A percentile compares a stretch with the other conserved stretches of the same genome.
Conservation (phyloP, 2,797 vertebrate genomes). For the Cossypha niveicapilla region DNA sequence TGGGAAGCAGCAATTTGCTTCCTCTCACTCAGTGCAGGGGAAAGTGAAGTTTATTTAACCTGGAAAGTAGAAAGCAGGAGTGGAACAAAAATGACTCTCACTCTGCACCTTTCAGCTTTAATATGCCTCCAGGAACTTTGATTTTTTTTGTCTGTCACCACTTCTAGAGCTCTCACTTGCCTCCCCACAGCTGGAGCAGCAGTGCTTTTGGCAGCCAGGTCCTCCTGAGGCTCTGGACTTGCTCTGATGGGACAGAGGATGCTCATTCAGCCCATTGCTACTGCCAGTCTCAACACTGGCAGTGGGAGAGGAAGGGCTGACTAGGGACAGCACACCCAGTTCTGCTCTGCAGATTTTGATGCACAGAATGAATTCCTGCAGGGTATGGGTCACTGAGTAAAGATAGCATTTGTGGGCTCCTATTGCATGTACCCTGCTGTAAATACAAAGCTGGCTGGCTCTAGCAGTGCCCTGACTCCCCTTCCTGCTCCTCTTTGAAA, state of each 20-base stretch:
- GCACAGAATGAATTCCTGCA: neutral
- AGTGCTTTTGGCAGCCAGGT: neutral
- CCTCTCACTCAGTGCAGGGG: neutral
- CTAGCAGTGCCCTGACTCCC: neutral
- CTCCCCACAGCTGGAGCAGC: neutral
- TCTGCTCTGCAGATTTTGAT: neutral
- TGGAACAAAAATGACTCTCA: rapidly evolving
- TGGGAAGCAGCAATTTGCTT: neutral
- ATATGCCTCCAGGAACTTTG: neutral
- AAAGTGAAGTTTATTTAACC: neutral
- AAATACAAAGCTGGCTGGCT: neutral
- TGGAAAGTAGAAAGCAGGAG: neutral
- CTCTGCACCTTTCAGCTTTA: neutral
- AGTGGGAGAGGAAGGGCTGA: neutral
- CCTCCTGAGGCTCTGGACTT: neutral
- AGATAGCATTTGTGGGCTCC: neutral
- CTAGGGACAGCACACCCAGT: neutral
- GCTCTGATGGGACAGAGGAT: neutral
- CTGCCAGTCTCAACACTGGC: rapidly evolving
- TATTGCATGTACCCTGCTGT: neutral
- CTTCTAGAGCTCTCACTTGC: neutral
- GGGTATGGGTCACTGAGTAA: neutral
- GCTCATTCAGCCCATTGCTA: neutral
- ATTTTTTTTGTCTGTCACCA: neutral
- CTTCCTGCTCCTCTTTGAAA: neutral